A percentile compares a stretch with the other conserved stretches of the same genome.
These are phyloP conservation scores for Drosophila orosa DNA, from an alignment of 1,140 invertebrate genomes.

Conservation along the genomic window DNA sequence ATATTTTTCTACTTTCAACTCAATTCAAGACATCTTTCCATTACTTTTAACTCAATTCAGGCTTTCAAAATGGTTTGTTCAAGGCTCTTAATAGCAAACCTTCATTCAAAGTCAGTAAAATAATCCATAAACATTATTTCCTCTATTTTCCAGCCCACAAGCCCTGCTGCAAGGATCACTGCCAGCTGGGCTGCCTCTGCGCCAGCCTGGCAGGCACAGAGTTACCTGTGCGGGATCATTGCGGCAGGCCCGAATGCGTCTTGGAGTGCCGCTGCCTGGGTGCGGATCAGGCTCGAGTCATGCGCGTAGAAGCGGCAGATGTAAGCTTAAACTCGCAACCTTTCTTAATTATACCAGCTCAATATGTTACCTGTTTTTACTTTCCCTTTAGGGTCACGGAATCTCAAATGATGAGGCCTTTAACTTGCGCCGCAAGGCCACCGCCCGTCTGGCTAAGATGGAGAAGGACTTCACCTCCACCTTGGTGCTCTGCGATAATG, in stretches of 20 bases:
- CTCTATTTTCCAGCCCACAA: constrained; percentile 51
- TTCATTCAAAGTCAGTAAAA: not conserved
- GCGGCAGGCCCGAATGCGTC: constrained; percentile 66
- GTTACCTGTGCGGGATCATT: constrained; percentile 63
- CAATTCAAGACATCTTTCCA: no score
- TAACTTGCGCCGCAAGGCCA: constrained; percentile 73
- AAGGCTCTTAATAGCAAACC: no score
- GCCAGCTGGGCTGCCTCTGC: constrained; percentile 77
- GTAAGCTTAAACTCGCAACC: not conserved
- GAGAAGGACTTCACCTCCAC: constrained; percentile 83
- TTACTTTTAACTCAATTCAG: no score
- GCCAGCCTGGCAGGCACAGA: constrained; percentile 59
- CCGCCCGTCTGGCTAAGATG: constrained; percentile 76
- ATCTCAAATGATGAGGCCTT: constrained; percentile 81
- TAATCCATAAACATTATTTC: not conserved
- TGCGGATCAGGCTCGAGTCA: constrained; percentile 53
- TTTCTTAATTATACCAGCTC: no score
- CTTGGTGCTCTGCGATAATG: constrained; percentile 77
- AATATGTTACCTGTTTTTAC: not conserved
- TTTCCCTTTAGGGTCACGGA: constrained; percentile 56
- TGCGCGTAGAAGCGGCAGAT: constrained; percentile 70
- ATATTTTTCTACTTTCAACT: no score
- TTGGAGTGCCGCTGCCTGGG: constrained; percentile 67
- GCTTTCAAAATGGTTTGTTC: no score
- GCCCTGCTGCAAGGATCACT: constrained; percentile 64